phyloP scores from a whole-genome alignment of 1,140 invertebrate genomes.

The Chymomyza costata region DNA sequence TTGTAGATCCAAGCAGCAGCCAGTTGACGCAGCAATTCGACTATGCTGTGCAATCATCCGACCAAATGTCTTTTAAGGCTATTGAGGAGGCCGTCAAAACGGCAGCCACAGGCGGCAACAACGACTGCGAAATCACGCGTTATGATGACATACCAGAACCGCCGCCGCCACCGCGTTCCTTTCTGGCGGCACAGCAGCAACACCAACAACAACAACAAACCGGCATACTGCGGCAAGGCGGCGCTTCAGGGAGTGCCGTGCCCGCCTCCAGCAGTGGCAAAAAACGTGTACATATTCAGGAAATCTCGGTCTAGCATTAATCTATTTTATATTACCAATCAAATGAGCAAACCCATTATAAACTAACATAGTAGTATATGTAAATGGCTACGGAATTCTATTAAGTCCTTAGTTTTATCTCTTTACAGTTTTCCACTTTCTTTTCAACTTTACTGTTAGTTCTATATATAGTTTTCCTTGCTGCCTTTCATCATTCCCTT shows the following conservation, averaged over 20 bases:
- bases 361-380: no score
- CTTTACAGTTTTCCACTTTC: no score
- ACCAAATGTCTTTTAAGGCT: constrained; percentile 74
- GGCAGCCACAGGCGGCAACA: constrained; percentile 31
- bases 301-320: constrained; percentile 88
- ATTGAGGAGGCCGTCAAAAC: constrained; percentile 77
- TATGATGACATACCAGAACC: constrained; percentile 81
- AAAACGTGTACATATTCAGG: constrained; percentile 90
- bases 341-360: no score
- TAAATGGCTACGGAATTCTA: no score
- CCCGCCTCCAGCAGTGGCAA: constrained; percentile 80
- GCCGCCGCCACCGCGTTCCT: constrained; percentile 81
- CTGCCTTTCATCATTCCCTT: no score
- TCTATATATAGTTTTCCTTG: no score
- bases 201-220: constrained; percentile 40
- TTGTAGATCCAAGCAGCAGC: constrained; percentile 39
- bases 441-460: no score
- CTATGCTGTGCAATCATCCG: constrained; percentile 75
- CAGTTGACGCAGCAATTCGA: constrained; percentile 54
- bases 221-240: constrained; percentile 80
- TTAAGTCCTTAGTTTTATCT: no score
- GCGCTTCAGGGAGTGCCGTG: constrained; percentile 74
- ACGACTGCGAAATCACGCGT: constrained; percentile 69
- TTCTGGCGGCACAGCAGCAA: constrained; percentile 56
- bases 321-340: no score